Evolutionary conservation across 2,797 vertebrate genomes (phyloP).

Genomic region (Hafferia zeledoni): DNA sequence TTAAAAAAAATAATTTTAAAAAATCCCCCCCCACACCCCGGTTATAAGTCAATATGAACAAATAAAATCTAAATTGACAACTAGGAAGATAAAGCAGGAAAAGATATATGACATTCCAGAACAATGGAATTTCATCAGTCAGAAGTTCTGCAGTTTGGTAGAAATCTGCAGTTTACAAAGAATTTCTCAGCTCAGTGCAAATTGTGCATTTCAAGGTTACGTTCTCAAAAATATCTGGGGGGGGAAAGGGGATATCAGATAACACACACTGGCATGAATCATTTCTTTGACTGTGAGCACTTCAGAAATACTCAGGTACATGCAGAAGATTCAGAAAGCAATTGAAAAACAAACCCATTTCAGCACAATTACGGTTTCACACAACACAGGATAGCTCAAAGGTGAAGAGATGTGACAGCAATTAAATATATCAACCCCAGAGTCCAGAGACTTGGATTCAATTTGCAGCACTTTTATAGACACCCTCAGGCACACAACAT

Average conservation of each 20-base stretch:
- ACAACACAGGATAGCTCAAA: neutral
- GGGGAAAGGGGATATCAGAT: neutral
- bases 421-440: neutral
- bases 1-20: too few species aligned
- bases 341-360: neutral
- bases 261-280: neutral
- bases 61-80: neutral
- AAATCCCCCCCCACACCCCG: too few species aligned
- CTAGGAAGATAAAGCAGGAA: neutral
- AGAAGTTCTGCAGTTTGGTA: neutral
- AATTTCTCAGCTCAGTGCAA: neutral
- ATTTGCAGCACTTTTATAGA: neutral
- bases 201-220: neutral
- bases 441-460: neutral
- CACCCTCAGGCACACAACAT: neutral
- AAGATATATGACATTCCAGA: neutral
- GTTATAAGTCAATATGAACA: neutral
- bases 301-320: neutral
- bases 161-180: neutral
- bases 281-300: neutral
- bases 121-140: neutral
- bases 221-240: neutral
- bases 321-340: neutral
- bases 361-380: neutral
- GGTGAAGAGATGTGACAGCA: neutral